Base-by-base conservation (phyloP, 2,797 vertebrate genomes). In the Pogoniulus pusillus region DNA sequence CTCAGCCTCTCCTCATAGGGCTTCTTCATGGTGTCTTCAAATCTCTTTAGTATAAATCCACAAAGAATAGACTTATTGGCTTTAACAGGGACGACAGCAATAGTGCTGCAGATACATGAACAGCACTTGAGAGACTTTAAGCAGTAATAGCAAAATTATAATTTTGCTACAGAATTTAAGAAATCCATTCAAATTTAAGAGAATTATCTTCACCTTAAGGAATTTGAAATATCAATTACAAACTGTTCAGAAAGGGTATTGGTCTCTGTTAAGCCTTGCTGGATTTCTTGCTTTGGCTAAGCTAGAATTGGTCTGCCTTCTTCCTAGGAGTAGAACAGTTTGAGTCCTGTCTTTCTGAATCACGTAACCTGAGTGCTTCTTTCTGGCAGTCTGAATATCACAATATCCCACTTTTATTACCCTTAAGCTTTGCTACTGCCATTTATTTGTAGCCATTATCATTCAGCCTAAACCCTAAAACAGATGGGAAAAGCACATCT, bases 71-170 rank as follows among this genome's bases (percentile, higher is more conserved):
- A 47, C 58, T 92, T 76, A 86, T 1, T 79, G 54, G 69, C 75
- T 95, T 77, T 84, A 90, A 72, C 29, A 77, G 65, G 74, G 80
- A 91, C 93, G 89, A 91, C 79, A 92, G 89, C 77, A 93, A 66
- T 39, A 91, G 88, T 6, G 32, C 54, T 74, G 74, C 53, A 83
- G 86, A 90, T 78, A 79, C 93, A 85, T 12, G 20, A 92, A 62
- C 37, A 68, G 58, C 3, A 5, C 41, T 76, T 47, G 49, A 37
- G 83, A 92, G 83, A 65, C 71, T 86, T 86, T 55, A 68, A 76
- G 43, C 19, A 70, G 60, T 12, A 58, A 73, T 11, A 81, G 75
- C 45, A 79, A 89, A 95, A 86, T 35, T 2, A 75, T 64, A 3
- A 47, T 73, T 92, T 88, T 85, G 20, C 34, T 68, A 43, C 3